Base-by-base conservation (phyloP, 1,140 invertebrate genomes). In the Arctopsyche grandis region DNA sequence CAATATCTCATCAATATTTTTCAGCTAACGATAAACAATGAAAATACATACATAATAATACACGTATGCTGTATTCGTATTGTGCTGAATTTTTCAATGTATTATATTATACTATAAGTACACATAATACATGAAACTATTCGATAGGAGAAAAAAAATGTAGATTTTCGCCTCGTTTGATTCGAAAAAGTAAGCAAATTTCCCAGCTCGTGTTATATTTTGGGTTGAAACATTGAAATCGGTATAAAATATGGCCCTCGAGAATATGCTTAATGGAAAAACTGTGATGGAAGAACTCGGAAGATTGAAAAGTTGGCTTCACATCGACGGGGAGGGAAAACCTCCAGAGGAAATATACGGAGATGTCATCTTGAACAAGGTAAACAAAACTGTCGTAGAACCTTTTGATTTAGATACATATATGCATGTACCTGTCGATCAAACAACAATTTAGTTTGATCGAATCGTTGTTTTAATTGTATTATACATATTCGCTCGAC, bases 261-360 rank as follows among this genome's bases (percentile, higher is more conserved):
- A 82, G 71, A 82, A 79, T 58, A 75, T 82, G 60, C 52, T 82
- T 24, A 82, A 74, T 52, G 78, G 78, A 21, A 79, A 77, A 48
- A 77, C 78, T 9, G 81, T 82, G 26, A 75, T 82, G 70, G 78
- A 82, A 48, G 81, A 82, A 75, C 63, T 82, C 10, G 81, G 81
- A 24, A 78, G 79, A 43, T 63, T 82, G 75, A 82, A 76, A 70
- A 78, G 14, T 58, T 82, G 81, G 81, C 78, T 82, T 9, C 78
- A 82, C 58, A 78, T 77, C n/a, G 81, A 82, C 26, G 70, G 73
- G n/a, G 78, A 82, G 9, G 75, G 60, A 16, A 80, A 52, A 76
- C 75, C 75, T 4, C 77, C 80, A 0, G 78, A 75, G 29, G 69
- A 78, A 63, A 78, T 80, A 69, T 78, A 78, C 71, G 81, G 78